Conservation (phyloP, 2,797 vertebrate genomes). For the Enteromius treurensis region DNA sequence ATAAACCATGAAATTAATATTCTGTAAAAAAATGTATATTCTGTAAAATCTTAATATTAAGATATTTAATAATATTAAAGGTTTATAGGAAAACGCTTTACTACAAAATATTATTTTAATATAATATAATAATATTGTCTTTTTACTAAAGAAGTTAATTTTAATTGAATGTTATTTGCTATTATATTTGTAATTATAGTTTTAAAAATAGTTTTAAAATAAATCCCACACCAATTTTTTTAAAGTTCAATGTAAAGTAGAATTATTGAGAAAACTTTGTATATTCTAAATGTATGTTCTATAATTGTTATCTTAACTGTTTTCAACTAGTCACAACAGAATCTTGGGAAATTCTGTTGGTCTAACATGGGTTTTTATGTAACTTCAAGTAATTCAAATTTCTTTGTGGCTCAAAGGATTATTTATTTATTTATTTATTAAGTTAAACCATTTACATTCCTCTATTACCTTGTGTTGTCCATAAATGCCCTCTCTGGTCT, state of each 20-base stretch:
- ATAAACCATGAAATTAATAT: neutral
- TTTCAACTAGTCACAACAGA: neutral
- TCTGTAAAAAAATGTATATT: neutral
- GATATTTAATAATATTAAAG: too few relatives aligned
- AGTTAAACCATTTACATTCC: neutral
- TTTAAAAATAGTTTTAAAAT: neutral
- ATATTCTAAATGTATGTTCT: neutral
- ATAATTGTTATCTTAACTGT: neutral
- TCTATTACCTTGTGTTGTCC: slow-evolving; percentile 21
- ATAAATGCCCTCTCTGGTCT: slow-evolving; percentile 61
- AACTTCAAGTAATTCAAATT: neutral
- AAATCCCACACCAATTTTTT: neutral
- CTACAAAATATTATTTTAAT: neutral
- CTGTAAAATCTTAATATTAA: too few relatives aligned
- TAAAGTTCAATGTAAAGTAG: neutral
- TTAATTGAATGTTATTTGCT: neutral
- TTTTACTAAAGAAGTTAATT: neutral
- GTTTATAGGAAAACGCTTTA: neutral
- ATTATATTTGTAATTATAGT: neutral
- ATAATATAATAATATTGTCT: neutral
- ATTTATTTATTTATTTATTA: too few relatives aligned
- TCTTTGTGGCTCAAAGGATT: neutral
- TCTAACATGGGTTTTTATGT: neutral
- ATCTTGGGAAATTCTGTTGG: neutral
- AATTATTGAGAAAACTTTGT: neutral